These are phyloP conservation scores for Turritopsis rubra DNA, from an alignment of 30 jellyfish, hydroid and myxozoan species.

Conservation along the genomic window DNA sequence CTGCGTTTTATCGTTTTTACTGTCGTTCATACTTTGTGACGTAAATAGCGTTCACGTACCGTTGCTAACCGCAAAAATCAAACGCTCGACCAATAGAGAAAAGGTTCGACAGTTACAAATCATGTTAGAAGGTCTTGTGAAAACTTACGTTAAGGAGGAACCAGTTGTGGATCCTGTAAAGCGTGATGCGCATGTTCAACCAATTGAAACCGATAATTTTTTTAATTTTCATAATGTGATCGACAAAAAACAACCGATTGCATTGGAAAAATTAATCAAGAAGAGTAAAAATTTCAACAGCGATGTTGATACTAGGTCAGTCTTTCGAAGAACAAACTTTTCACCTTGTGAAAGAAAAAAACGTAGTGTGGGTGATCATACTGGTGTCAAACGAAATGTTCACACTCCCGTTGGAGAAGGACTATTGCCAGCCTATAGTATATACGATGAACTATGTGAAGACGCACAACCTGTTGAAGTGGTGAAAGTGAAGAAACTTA, in stretches of 20 bases:
- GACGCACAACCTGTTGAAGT: conserved; percentile 93
- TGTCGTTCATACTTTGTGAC: neutral
- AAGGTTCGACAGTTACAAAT: conserved; percentile 76
- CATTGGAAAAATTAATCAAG: conserved; percentile 42
- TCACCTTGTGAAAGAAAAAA: conserved; percentile 61
- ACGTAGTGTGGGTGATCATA: conserved; percentile 28
- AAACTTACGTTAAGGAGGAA: conserved; percentile 33
- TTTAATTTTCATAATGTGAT: conserved; percentile 25
- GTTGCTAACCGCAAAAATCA: conserved; percentile 15
- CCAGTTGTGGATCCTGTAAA: conserved; percentile 57
- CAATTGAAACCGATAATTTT: conserved; percentile 19
- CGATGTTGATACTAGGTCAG: neutral
- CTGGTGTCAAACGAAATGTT: conserved; percentile 36
- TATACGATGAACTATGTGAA: conserved; percentile 85
- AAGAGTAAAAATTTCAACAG: neutral
- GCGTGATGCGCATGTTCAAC: conserved; percentile 60
- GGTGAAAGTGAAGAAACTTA: conserved; percentile 71
- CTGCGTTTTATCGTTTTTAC: neutral
- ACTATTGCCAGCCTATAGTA: conserved; percentile 72
- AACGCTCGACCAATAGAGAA: conserved; percentile 42
- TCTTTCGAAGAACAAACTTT: neutral
- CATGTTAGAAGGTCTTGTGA: conserved; percentile 38
- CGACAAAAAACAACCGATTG: conserved; percentile 30
- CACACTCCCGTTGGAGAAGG: conserved; percentile 84
- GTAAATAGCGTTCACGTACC: neutral